Percentiles rank a stretch among this genome's conserved stretches.
phyloP scores from a whole-genome alignment of 2,797 vertebrate genomes.

The Aselliscus stoliczkanus region DNA sequence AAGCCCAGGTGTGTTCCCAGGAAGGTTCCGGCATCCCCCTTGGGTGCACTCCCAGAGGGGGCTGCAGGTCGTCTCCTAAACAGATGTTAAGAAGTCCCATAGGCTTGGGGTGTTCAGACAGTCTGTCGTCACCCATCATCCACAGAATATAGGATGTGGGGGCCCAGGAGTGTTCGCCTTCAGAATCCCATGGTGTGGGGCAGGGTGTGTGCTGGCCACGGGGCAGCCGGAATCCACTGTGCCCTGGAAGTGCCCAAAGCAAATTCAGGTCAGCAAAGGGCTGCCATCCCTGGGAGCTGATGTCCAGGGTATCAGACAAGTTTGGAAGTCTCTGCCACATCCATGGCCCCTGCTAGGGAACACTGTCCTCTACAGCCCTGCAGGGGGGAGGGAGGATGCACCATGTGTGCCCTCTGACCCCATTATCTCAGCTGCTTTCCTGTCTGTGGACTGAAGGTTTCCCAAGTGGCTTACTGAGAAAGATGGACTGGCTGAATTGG shows the following conservation, averaged over 20 bases:
- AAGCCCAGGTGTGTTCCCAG: neutral
- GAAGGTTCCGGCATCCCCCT: neutral
- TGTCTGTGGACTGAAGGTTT: neutral
- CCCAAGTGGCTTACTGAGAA: neutral
- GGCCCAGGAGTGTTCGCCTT: neutral
- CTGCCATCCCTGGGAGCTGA: neutral
- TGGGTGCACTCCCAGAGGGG: neutral
- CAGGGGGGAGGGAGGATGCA: neutral
- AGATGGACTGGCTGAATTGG: neutral
- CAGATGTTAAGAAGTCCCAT: neutral
- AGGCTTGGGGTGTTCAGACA: neutral
- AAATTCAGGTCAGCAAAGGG: constrained; percentile 42
- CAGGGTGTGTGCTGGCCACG: neutral
- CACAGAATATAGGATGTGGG: neutral
- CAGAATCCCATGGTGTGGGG: constrained; percentile 23
- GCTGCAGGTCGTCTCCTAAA: neutral
- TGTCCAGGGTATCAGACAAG: neutral
- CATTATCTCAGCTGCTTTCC: neutral
- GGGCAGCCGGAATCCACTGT: neutral
- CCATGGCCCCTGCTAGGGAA: neutral
- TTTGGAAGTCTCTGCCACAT: neutral
- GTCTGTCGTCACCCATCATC: constrained; percentile 64
- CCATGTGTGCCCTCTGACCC: accelerated
- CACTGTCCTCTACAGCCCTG: neutral
- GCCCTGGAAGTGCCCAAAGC: constrained; percentile 60